Conservation (phyloP, 2,113 vertebrate species). For the Progne subis region DNA sequence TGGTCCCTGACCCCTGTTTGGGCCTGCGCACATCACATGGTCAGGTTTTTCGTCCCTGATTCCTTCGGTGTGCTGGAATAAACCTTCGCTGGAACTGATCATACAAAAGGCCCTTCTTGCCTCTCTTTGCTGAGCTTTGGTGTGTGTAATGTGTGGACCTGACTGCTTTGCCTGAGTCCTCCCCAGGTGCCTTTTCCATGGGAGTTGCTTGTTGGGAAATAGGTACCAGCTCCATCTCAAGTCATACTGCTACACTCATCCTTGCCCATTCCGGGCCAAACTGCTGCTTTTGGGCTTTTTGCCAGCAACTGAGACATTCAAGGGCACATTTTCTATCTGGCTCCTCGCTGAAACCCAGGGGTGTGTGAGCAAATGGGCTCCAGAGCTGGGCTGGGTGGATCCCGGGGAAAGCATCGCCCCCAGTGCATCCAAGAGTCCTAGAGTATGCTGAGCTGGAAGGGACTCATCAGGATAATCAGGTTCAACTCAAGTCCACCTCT, state of each 20-base stretch:
- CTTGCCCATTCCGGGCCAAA: rapidly evolving
- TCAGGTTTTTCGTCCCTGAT: not conserved
- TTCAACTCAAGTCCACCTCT: not conserved
- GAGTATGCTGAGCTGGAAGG: not conserved
- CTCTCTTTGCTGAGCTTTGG: not conserved
- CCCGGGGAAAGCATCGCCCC: rapidly evolving
- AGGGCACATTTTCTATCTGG: rapidly evolving
- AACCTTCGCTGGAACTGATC: not conserved
- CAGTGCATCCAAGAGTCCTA: rapidly evolving
- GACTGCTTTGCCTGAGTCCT: not conserved
- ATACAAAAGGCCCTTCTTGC: not conserved
- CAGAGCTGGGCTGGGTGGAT: rapidly evolving
- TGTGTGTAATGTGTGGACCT: not conserved
- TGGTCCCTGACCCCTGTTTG: not conserved
- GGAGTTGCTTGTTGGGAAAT: no score
- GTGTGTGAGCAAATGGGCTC: not conserved
- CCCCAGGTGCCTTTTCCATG: no score
- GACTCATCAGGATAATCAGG: no score
- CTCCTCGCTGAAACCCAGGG: not conserved
- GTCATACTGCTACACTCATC: not conserved
- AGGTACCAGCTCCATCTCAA: not conserved
- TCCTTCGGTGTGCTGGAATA: not conserved
- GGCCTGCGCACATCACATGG: not conserved
- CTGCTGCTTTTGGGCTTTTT: not conserved
- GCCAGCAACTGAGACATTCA: not conserved